Evolutionary conservation across 1,140 invertebrate genomes (phyloP), one percentile per base, ranked within the genome.

Genomic region (Brachionus rubens): DNA sequence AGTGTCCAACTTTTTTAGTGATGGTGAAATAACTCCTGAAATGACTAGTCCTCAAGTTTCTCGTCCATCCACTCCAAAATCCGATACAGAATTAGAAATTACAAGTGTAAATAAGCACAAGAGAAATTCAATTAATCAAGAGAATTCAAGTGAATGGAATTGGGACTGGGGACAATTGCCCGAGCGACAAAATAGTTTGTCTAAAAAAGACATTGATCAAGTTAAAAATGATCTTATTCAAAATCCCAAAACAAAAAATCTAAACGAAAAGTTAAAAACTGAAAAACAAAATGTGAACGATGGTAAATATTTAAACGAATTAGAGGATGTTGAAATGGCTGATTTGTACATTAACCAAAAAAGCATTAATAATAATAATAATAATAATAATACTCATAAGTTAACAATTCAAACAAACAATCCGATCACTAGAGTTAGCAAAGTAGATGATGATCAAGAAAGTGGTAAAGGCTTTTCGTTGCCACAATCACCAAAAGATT

Each of bases 131-230:
- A 82, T n/a, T 79, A 86, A 78, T 76, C 83, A 40, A 77, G 81
- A 65, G 9, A 80, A 83, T 83, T 79, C 82, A 47, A 80, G 82
- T 77, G 83, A 91, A 75, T 82, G 91, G 89, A 75, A 81, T 68
- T 99, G 96, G 96, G 90, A 91, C 78, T 99, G 96, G 96, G 96
- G 96, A 28, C 92, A 98, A 82, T 86, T 98, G 52, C 96, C 96
- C 0, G 80, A 80, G 41, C 62, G 75, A 77, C 56, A 76, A 78
- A 52, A 67, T 59, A 0, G 76, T 77, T 52, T 91, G 24, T 65
- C 59, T 5, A 26, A 76, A 50, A 40, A 76, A 70, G 28, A 46
- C 24, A 72, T 7, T 50, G 24, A 50, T 33, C 68, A 48, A 14
- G 24, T 36, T 0, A 70, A 72, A 40, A 54, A 36, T 33, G 43